Base-by-base conservation (phyloP, 2,113 vertebrate species). In the Melierax canorus region DNA sequence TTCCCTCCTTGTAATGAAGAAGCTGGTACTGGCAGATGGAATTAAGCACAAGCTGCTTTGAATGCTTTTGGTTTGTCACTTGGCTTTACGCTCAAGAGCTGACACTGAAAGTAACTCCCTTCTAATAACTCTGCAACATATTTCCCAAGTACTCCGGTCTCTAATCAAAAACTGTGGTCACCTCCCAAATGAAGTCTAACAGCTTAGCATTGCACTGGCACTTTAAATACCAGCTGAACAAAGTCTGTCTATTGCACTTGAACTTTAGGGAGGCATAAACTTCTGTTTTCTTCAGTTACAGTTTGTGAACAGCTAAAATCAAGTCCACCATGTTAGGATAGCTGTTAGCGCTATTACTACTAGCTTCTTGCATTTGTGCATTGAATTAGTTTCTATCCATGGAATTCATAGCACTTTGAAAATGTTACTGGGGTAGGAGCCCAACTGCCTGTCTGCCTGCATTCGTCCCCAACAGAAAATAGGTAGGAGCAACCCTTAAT, bases 61-160 rank as follows among this genome's bases (percentile, higher is more conserved):
- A 98, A 97, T 77, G 94, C 97, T 97, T 98, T 98, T 96, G 96
- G 92, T 94, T 97, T 98, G 95, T 97, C 97, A 97, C 85, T 98
- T 97, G 97, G 96, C 97, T 93, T 98, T 97, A 96, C 78, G 66
- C 91, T 97, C 96, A 97, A 95, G 97, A 97, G 96, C 95, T 96
- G 97, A 98, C 89, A 95, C 80, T 88, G 97, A 96, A 97, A 97
- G 97, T 96, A 97, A 97, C 97, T 98, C 94, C 97, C 80, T 97
- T 94, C 97, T 97, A 98, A 98, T 97, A 98, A 97, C 96, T 76
- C 41, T 12, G 46, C 51, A 53, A 62, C 22, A 7, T 45, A 62
- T 72, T 88, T 95, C 58, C 36, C 3, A 41, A 62, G 73, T 48
- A 26, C 26, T 68, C 39, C 2, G 3, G 20, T 24, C 74, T 76